Base-by-base conservation (phyloP, 2,888 invertebrate genomes). In the Hemistola chrysoprasaria region DNA sequence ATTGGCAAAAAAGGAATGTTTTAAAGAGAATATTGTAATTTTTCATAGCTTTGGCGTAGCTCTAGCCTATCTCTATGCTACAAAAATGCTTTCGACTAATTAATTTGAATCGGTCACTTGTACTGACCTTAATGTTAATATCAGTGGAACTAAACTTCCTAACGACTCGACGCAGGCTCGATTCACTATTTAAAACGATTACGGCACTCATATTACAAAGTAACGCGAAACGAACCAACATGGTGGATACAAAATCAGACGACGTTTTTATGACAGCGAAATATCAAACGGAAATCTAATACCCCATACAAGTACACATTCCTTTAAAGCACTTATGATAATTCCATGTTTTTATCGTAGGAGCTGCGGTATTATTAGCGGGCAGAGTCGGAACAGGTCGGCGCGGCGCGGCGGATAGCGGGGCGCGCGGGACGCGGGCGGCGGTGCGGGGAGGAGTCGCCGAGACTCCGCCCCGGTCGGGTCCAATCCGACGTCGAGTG, bases 341-440 rank as follows among this genome's bases (percentile, higher is more conserved):
- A 83, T 85, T 84, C 78, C 84, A 82, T 84, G 83, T 85, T 85
- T 86, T 86, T 84, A 83, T 84, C 85, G 83, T 67, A 69, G 70
- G 74, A 76, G 78, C 73, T 72, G 80, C 77, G 82, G 79, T 83
- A 78, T 82, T 83, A 83, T 82, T 83, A 84, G 70, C 74, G 66
- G 59, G 59, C 11, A 54, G 40, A 42, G 53, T 53, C 57, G 54
- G 53, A 59, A 43, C 42, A 38, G 47, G 56, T 37, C 47, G 50
- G 41, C 56, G 56, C 57, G 28, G 51, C 50, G 57, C 59, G 53
- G 59, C 47, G 42, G 44, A 62, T 34, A 43, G 40, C 43, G 65
- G 36, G 28, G 27, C 53, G 67, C 68, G 47, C 37, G 35, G 52
- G 40, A 46, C 37, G 32, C 41, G 49, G 54, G 3, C 16, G 47